Percentiles rank a stretch among this genome's conserved stretches.
phyloP scores from a whole-genome alignment of 2,113 vertebrate genomes.

The Recurvirostra avosetta region DNA sequence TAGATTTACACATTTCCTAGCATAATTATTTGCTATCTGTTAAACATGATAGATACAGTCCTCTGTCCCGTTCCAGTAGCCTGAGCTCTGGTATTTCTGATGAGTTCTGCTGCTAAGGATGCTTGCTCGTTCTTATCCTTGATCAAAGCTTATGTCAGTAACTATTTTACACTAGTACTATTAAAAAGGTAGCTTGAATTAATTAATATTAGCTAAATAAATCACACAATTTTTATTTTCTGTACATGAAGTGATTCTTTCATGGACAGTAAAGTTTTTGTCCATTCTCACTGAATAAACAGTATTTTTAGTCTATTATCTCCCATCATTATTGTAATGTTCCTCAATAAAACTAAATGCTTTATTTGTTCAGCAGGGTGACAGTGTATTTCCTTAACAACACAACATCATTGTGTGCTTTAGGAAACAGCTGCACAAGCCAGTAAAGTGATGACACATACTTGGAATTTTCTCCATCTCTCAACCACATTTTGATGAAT shows the following conservation, averaged over 20 bases:
- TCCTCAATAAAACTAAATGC: slow-evolving; percentile 71
- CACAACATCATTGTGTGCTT: slow-evolving; percentile 72
- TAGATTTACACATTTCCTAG: background rate
- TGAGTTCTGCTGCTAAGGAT: background rate
- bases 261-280: slow-evolving; percentile 56
- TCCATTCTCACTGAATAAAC: slow-evolving; percentile 65
- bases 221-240: slow-evolving; percentile 6
- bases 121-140: background rate
- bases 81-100: background rate
- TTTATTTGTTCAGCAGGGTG: slow-evolving; percentile 69
- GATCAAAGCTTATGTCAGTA: slow-evolving; percentile 3
- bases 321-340: slow-evolving; percentile 64
- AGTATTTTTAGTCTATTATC: slow-evolving; percentile 68
- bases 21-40: background rate
- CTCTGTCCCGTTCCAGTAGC: background rate
- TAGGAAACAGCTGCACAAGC: slow-evolving; percentile 72
- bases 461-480: slow-evolving; percentile 76
- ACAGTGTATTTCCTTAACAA: slow-evolving; percentile 74
- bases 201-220: slow-evolving; percentile 11
- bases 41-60: background rate
- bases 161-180: background rate
- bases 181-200: slow-evolving; percentile 11
- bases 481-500: slow-evolving; percentile 71
- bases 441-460: slow-evolving; percentile 72
- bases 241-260: slow-evolving; percentile 18